Percentiles rank a stretch among this genome's conserved stretches.
Conservation (phyloP, 2,113 vertebrate species). For the Brachypodius melanocephalos region DNA sequence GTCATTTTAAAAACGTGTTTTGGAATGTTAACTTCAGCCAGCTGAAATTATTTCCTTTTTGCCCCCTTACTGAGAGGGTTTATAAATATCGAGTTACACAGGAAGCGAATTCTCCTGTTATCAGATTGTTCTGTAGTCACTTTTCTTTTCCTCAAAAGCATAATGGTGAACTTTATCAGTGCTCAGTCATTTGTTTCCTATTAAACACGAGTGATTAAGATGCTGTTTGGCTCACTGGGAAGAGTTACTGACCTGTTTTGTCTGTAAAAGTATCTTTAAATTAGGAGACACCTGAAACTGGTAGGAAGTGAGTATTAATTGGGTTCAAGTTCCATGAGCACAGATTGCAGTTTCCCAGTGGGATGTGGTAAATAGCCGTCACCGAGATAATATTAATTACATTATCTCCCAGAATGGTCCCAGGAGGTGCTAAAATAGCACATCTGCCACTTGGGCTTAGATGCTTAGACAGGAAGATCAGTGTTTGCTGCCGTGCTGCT, state of each 20-base stretch:
- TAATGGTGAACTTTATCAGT: conserved; percentile 54
- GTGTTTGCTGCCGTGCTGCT: neutral
- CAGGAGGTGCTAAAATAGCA: conserved; percentile 23
- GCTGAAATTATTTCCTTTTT: conserved; percentile 1
- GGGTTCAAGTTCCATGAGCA: conserved; percentile 28
- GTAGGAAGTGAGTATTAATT: conserved; percentile 28
- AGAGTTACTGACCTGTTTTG: conserved; percentile 42
- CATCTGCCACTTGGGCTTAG: conserved; percentile 17
- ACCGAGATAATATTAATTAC: conserved; percentile 53
- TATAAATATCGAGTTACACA: conserved; percentile 37
- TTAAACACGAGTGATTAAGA: conserved; percentile 27
- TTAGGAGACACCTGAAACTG: conserved; percentile 40
- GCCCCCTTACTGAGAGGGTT: neutral
- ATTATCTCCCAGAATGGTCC: conserved; percentile 14
- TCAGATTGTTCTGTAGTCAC: conserved; percentile 60
- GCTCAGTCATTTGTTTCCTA: conserved; percentile 57
- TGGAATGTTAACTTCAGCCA: neutral
- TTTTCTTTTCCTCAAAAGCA: conserved; percentile 68
- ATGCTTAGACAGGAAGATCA: neutral
- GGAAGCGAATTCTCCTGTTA: conserved; percentile 53
- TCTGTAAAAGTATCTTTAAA: conserved; percentile 26
- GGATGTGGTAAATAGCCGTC: neutral
- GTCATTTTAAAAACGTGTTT: neutral
- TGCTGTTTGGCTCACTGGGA: conserved; percentile 6
- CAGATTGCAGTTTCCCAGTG: conserved; percentile 2